phyloP scores from a whole-genome alignment of 2,797 vertebrate genomes.

The Takifugu ocellatus region DNA sequence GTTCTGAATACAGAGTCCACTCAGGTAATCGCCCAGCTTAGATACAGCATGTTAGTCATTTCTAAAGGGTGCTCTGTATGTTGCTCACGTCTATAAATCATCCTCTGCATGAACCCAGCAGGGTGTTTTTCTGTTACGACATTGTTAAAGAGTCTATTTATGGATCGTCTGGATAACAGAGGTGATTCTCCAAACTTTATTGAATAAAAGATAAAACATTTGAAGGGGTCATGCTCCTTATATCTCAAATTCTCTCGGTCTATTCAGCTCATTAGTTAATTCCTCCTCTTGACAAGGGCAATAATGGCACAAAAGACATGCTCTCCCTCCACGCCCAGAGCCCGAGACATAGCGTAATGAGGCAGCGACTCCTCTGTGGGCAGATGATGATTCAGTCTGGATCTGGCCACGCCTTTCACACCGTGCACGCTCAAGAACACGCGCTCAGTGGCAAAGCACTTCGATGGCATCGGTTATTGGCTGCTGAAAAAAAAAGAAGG shows the following conservation, averaged over 20 bases:
- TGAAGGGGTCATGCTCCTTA: not conserved
- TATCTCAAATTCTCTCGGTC: not conserved
- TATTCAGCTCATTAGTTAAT: no score
- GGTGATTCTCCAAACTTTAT: no score
- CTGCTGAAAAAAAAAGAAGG: conserved; percentile 12
- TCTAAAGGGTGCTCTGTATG: conserved; percentile 30
- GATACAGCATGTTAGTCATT: conserved; percentile 53
- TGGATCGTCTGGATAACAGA: no score
- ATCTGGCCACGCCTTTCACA: not conserved
- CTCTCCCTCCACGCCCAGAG: not conserved
- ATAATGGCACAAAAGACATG: not conserved
- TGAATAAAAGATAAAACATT: not conserved
- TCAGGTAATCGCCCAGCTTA: conserved; percentile 10
- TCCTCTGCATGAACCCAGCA: conserved; percentile 21
- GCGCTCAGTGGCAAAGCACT: conserved; percentile 6
- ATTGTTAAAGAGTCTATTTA: not conserved
- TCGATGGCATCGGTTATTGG: conserved; percentile 12
- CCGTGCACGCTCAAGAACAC: not conserved
- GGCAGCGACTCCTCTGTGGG: not conserved
- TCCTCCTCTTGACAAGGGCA: not conserved
- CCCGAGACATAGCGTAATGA: not conserved
- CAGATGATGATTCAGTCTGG: not conserved
- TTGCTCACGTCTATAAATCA: conserved; percentile 59
- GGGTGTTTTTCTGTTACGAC: not conserved
- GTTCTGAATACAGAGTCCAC: no score